Evolutionary conservation across 2,888 invertebrate genomes (phyloP), one percentile per base, ranked within the genome.

Genomic region (Iselma pallidipennis): DNA sequence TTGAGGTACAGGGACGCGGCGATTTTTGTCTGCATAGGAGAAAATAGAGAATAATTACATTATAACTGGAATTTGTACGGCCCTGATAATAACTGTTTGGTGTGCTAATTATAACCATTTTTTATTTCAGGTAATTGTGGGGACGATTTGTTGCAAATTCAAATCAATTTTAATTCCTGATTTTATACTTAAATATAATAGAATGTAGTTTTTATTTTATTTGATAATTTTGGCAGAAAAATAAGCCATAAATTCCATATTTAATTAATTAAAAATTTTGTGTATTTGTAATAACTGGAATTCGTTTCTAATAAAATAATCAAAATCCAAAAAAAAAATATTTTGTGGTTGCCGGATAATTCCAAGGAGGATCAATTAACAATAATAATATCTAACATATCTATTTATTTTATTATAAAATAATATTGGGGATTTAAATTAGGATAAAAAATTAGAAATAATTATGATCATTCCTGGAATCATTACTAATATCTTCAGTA

Each of bases 71-170:
- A 37, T 37, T 4, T 4, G 16, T 14, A 37, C n/a, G 12, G 12
- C 12, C 33, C 12, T 31, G 9, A 12, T 31, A 31, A 31, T 31
- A 10, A 31, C 33, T 31, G 12, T 31, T 37, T 16, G 14, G 16
- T 37, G 42, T 37, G 33, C 9, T 31, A 37, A n/a, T 56, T 63
- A 21, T 10, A 29, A 48, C 58, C 63, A 28, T 28, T 50, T 70
- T 71, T 63, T 58, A 21, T 65, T 66, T 45, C 57, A 75, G 75
- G 66, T 75, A 19, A 68, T 76, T 26, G 69, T 74, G 23, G 73
- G 74, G 9, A 74, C 73, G n/a, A 69, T 72, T 71, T 68, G 68
- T 2, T 61, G 57, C n/a, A 59, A 72, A 51, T 68, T 74, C 53
- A 59, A 54, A 26, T 68, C 71, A 1, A 52, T 74, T 21, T 59